Percentiles rank a stretch among this genome's conserved stretches.
Evolutionary conservation across 2,113 vertebrate species (phyloP).

Genomic region (Laticauda laticaudata): DNA sequence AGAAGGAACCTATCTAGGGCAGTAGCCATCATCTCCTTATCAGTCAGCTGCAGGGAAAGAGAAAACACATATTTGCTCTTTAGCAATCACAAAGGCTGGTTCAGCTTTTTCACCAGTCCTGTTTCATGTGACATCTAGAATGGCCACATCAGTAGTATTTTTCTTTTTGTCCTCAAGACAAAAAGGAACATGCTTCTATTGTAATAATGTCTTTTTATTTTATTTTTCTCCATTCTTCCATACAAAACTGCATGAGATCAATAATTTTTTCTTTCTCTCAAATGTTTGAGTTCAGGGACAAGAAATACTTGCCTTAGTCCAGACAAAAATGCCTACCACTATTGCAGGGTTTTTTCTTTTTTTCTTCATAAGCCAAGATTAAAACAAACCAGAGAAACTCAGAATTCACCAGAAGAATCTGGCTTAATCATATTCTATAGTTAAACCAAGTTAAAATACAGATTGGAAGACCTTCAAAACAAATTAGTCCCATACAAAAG

Average conservation of each 20-base stretch:
- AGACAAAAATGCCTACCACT: neutral
- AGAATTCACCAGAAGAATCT: neutral
- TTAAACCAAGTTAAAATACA: neutral
- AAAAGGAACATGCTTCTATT: neutral
- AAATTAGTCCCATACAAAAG: neutral
- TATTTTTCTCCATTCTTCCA: neutral
- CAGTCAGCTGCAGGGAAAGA: neutral
- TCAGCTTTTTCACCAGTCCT: neutral
- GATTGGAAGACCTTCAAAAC: neutral
- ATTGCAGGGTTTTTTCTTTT: neutral
- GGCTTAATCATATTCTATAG: neutral
- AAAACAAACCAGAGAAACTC: neutral
- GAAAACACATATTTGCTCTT: neutral
- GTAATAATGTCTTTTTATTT: neutral
- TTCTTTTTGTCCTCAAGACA: slow-evolving; percentile 9
- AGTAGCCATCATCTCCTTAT: slow-evolving; percentile 6
- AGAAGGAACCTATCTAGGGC: neutral
- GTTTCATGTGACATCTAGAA: neutral
- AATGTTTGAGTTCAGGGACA: neutral
- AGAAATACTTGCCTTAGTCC: neutral
- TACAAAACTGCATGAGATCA: neutral
- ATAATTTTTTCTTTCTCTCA: neutral
- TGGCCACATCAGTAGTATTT: neutral
- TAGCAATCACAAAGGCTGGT: neutral
- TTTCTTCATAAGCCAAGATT: neutral